These are phyloP conservation scores for Mesochorus sp. DNA, from an alignment of 2,888 invertebrate genomes.

Conservation along the genomic window DNA sequence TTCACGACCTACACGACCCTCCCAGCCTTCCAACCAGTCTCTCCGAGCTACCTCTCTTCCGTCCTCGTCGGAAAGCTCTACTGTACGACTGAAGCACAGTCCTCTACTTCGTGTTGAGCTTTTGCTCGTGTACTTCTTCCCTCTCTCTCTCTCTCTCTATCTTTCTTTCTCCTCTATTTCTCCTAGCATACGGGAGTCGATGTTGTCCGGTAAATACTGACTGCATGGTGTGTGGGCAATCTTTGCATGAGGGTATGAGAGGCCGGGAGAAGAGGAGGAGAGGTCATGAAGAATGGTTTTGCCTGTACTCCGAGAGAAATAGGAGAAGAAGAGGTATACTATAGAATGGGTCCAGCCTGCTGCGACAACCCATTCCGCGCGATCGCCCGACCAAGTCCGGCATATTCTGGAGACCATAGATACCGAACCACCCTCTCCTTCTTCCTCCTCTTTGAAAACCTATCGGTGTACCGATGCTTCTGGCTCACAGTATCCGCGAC, in stretches of 20 bases:
- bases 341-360: conserved; percentile 21
- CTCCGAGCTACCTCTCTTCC: conserved; percentile 58
- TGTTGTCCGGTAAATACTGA: conserved; percentile 75
- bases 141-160: conserved; percentile 53
- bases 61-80: conserved; percentile 52
- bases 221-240: conserved; percentile 75
- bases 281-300: conserved; percentile 76
- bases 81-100: conserved; percentile 52
- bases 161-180: conserved; percentile 64
- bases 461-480: conserved; percentile 43
- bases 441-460: conserved; percentile 57
- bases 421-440: conserved; percentile 48
- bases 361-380: conserved; percentile 53
- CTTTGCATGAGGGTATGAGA: conserved; percentile 72
- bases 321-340: conserved; percentile 32
- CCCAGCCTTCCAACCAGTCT: conserved; percentile 60
- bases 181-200: conserved; percentile 68
- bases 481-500: conserved; percentile 68
- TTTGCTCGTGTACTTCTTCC: conserved; percentile 55
- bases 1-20: conserved; percentile 61
- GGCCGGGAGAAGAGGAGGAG: conserved; percentile 9
- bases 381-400: conserved; percentile 66
- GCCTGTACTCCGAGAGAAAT: conserved; percentile 71
- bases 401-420: conserved; percentile 49
- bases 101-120: conserved; percentile 55